Base-by-base conservation (phyloP, 2,797 vertebrate species). In the Myiothlypis coronata region DNA sequence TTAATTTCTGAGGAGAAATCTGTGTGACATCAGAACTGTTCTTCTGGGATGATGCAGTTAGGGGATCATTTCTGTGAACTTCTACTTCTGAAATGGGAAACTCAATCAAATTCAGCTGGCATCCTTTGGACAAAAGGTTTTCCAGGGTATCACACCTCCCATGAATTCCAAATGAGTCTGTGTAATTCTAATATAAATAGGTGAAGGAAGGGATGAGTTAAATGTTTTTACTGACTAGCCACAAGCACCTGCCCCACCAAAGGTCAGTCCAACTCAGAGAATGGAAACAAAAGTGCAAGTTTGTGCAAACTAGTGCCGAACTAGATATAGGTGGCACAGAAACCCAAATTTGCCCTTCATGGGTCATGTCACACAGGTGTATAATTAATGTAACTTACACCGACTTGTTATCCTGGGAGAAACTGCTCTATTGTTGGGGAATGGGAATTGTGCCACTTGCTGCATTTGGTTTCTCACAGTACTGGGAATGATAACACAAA, bases 1-100 rank as follows among this genome's bases (percentile, higher is more conserved):
- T 96, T 96, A 99, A 96, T 96, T 98, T 99, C 96, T 99, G 99
- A 30, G 99, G 99, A 28, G 98, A 97, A 96, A 99, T 99, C 97
- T 99, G 99, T 47, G 98, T 99, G 90, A 97, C 97, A 91, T 98
- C 98, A 26, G 88, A 87, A 46, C 77, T 97, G 44, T 93, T 98
- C 6, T 94, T 97, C 86, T 97, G 98, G 72, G 96, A 97, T 11
- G 88, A 97, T 89, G 94, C 23, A 37, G 98, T 99, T 15, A 99
- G 96, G 3, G 98, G 98, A 56, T 91, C 96, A 75, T 99, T 98
- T 91, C 80, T 97, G 55, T 98, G 97, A 81, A 99, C 97, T 93
- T 98, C 97, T 59, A 97, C 77, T 87, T 97, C 94, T 63, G 98
- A 99, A 88, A 98, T 50, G 19, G 98, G 98, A 96, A 99, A 99